Evolutionary conservation across 2,888 invertebrate genomes (phyloP).

Genomic region (Diachrysia chrysitis): DNA sequence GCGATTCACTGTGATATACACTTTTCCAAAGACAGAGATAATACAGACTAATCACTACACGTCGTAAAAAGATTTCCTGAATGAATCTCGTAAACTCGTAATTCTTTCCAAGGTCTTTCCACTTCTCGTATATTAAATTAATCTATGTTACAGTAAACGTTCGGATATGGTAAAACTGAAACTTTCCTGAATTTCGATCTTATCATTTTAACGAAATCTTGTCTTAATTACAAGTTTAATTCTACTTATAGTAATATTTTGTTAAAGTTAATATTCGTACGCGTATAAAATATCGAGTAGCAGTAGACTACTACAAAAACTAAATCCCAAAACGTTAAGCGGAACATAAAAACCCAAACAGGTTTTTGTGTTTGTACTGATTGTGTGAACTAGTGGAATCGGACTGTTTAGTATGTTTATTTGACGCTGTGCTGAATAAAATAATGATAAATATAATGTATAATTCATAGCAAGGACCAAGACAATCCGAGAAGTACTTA

Average conservation of each 20-base stretch:
- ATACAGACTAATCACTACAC: background rate
- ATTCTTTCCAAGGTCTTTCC: background rate
- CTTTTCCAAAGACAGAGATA: slow-evolving; percentile 21
- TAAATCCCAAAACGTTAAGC: background rate
- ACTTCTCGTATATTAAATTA: background rate
- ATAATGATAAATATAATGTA: background rate
- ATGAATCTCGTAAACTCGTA: slow-evolving; percentile 20
- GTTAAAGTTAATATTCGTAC: too few relatives aligned
- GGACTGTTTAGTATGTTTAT: background rate
- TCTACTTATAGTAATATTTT: too few relatives aligned
- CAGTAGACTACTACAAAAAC: background rate
- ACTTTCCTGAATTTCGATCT: background rate
- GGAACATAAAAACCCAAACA: background rate
- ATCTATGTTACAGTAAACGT: background rate
- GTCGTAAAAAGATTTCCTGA: slow-evolving; percentile 8
- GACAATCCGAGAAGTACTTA: background rate
- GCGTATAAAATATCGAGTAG: background rate
- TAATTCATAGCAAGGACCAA: background rate
- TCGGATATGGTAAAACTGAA: background rate
- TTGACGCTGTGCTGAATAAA: background rate
- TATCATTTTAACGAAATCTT: too few relatives aligned
- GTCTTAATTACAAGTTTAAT: too few relatives aligned
- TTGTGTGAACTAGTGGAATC: background rate
- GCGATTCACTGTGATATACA: slow-evolving; percentile 11
- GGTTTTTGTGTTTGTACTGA: background rate